Conservation (phyloP, 2,888 invertebrate species). For the Cheilosia pagana region DNA sequence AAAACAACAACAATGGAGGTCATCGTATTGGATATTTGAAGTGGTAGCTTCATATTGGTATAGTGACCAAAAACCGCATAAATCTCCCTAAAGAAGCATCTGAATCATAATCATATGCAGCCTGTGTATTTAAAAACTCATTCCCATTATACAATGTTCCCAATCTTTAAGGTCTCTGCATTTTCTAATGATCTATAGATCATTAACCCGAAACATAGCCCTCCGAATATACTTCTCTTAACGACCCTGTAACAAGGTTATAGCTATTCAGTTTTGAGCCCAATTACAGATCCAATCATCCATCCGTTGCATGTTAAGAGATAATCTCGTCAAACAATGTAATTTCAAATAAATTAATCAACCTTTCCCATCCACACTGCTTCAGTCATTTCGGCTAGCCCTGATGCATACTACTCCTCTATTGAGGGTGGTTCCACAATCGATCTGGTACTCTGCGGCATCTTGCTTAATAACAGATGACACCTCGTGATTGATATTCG, state of each 20-base stretch:
- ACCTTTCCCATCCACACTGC: background rate
- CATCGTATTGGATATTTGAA: no score
- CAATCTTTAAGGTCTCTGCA: background rate
- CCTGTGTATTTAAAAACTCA: no score
- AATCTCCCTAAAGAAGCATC: no score
- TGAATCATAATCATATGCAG: no score
- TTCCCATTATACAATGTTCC: background rate
- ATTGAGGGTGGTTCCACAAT: constrained; percentile 10
- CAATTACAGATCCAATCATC: constrained; percentile 23
- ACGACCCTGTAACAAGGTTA: background rate
- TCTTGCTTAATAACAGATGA: constrained; percentile 17
- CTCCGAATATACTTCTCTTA: background rate
- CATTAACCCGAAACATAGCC: background rate
- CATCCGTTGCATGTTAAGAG: constrained; percentile 12
- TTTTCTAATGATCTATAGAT: no score
- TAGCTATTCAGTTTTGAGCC: background rate
- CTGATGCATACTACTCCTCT: background rate
- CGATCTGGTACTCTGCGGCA: background rate
- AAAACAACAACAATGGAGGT: no score
- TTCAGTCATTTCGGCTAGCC: background rate
- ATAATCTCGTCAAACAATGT: constrained; percentile 16
- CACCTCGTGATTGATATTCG: constrained; percentile 43
- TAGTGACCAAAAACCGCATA: no score
- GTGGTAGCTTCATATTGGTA: no score
- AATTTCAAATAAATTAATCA: constrained; percentile 14